Evolutionary conservation across 1,140 invertebrate genomes (phyloP), one percentile per base, ranked within the genome.

Genomic region (Lithobius niger): DNA sequence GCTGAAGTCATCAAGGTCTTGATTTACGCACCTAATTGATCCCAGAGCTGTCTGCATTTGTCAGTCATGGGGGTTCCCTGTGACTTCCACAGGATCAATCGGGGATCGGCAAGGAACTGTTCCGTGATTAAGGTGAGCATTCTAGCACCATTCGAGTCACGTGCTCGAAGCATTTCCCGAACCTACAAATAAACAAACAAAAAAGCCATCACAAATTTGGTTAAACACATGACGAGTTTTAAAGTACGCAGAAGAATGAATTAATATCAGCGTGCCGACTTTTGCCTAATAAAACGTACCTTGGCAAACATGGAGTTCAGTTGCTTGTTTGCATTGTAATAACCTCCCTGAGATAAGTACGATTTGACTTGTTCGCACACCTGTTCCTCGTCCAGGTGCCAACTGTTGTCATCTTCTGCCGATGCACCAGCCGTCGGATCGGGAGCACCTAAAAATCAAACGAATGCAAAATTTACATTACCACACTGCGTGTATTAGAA

Each of bases 81-180:
- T 58, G 82, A 80, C 69, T 82, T 78, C 84, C 85, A 88, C 47
- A 86, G 74, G n/a, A 83, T 73, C 16, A 88, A 74, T 36, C 84
- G 71, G 48, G 85, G 85, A 70, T 88, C 85, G 15, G 82, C 83
- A 55, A 89, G 77, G 73, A 90, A 90, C 76, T 90, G 86, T 71
- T 89, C 84, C n/a, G 86, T 89, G 67, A 90, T 89, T 56, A 88
- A 71, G 56, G 83, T 84, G 51, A 90, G 71, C 84, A 89, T 88
- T 58, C 86, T 71, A 54, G 86, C 82, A 60, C 86, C 86, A 70
- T 89, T 89, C 1, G 84, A 87, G 69, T 88, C 86, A 69, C 83
- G 77, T 1, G 83, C 84, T 54, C 83, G 71, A 19, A 89, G 70
- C 86, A 89, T 89, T 74, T 90, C 86, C 60, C 85, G 74, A 44